These are phyloP conservation scores for Acanthaster planci DNA, from an alignment of 35 echinoderm and acorn worm genomes.

Conservation along the genomic window DNA sequence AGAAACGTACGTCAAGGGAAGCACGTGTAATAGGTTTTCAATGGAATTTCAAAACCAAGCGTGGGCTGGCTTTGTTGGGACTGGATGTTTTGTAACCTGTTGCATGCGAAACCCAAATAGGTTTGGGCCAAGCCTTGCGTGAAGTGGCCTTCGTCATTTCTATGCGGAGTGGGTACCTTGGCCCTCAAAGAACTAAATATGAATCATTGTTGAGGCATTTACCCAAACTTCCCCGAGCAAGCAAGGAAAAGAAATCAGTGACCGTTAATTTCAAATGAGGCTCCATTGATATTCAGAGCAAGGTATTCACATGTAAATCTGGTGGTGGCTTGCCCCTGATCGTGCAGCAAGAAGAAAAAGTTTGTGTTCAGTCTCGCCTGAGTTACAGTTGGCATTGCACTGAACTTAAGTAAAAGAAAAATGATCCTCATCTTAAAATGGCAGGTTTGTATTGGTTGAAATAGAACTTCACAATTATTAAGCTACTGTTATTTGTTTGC, in stretches of 20 bases:
- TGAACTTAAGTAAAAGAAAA: neutral
- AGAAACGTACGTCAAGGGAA: neutral
- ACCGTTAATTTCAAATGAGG: constrained; percentile 33
- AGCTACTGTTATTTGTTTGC: neutral
- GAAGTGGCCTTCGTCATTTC: neutral
- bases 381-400: neutral
- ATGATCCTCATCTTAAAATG: constrained; percentile 1
- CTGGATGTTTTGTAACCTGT: neutral
- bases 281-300: constrained; percentile 12
- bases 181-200: constrained; percentile 22
- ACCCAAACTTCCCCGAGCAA: neutral
- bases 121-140: neutral
- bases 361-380: neutral
- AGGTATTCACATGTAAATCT: constrained; percentile 29
- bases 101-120: constrained; percentile 2
- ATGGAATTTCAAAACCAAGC: constrained; percentile 1
- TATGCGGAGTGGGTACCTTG: neutral
- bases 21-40: constrained; percentile 6
- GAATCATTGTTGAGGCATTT: neutral
- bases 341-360: neutral
- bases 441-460: neutral
- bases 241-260: constrained; percentile 14
- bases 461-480: neutral
- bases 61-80: neutral
- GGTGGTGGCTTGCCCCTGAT: neutral